These are phyloP conservation scores for Troilus luridus DNA, from an alignment of 2,888 invertebrate genomes.

Conservation along the genomic window DNA sequence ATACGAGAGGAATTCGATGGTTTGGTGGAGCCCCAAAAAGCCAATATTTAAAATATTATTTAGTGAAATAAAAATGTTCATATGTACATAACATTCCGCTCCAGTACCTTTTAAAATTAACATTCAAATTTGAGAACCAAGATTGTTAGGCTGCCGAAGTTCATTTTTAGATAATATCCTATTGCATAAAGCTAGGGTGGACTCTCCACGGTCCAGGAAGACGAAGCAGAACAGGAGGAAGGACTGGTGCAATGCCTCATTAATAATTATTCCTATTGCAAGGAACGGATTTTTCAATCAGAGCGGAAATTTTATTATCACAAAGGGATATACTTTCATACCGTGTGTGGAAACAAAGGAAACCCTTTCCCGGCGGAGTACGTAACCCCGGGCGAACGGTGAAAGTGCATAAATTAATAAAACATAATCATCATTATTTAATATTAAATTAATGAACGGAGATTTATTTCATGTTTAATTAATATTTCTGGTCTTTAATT, in stretches of 20 bases:
- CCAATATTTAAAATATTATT: no score
- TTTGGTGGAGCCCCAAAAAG: no score
- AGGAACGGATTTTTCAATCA: constrained; percentile 31
- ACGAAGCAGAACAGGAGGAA: not conserved
- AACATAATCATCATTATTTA: not conserved
- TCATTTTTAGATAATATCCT: not conserved
- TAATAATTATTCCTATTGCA: constrained; percentile 40
- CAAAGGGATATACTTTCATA: constrained; percentile 5
- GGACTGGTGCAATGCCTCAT: constrained; percentile 31
- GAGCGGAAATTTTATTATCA: constrained; percentile 46
- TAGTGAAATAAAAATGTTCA: no score
- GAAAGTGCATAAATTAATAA: constrained; percentile 40
- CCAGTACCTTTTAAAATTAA: no score
- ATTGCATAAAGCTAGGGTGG: not conserved
- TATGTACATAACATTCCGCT: no score
- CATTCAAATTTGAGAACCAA: not conserved
- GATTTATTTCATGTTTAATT: not conserved
- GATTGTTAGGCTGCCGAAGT: not conserved
- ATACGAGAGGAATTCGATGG: no score
- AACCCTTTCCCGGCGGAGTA: not conserved
- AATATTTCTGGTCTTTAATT: not conserved
- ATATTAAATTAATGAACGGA: not conserved
- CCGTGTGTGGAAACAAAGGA: constrained; percentile 33
- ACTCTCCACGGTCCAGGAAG: not conserved
- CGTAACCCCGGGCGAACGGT: not conserved